These are phyloP conservation scores for Glaucidium brasilianum DNA, from an alignment of 2,113 vertebrate genomes.

Conservation along the genomic window DNA sequence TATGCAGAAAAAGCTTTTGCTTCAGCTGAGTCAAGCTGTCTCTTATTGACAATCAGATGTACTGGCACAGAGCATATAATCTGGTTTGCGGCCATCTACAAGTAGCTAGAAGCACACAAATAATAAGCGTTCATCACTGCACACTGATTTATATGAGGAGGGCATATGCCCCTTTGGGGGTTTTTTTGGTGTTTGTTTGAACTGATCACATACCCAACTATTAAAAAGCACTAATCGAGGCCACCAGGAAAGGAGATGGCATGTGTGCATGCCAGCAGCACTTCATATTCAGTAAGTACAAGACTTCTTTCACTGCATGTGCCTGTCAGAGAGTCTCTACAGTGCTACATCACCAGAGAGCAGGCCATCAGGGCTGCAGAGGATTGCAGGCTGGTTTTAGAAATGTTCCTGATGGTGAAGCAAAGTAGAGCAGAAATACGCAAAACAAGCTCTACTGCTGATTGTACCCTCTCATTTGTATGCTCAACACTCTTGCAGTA, in stretches of 20 bases:
- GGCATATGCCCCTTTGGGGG: not conserved
- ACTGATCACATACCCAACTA: not conserved
- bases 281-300: not conserved
- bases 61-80: constrained; percentile 18
- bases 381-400: not conserved
- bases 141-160: not conserved
- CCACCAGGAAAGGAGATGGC: not conserved
- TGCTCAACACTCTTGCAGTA: constrained; percentile 23
- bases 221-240: not conserved
- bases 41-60: constrained; percentile 40
- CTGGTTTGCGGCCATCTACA: constrained; percentile 25
- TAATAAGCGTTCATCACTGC: not conserved
- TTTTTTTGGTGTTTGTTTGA: not conserved
- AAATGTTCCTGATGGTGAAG: not conserved
- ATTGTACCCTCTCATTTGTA: constrained; percentile 42
- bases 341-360: not conserved
- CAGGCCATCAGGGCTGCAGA: not conserved
- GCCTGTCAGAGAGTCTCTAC: not conserved
- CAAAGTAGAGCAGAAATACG: not conserved
- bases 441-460: not conserved
- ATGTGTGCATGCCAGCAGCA: not conserved
- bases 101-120: constrained; percentile 21
- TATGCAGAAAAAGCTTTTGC: constrained; percentile 30
- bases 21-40: constrained; percentile 48
- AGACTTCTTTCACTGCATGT: not conserved